Evolutionary conservation across 2,888 invertebrate species (phyloP), one percentile per base, ranked within the genome.

Genomic region (Nowickia ferox): DNA sequence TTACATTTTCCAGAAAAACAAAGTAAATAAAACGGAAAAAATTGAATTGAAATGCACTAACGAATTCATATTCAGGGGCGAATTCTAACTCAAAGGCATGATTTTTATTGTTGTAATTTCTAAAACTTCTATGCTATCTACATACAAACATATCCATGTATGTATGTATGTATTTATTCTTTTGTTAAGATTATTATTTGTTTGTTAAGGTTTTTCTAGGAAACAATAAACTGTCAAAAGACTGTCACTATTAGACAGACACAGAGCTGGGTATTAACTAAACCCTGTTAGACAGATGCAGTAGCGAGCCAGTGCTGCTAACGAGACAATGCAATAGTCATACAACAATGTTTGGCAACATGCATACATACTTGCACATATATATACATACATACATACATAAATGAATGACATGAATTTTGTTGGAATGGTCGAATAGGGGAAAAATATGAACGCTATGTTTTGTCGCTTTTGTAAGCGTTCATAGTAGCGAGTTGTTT

Each of bases 151-250:
- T 30, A 30, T 30, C 6, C 6, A 30, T 30, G 30, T 30, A 30
- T 1, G 2, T 22, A 22, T 22, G 22, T 22, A 22, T 2, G 22
- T 22, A 22, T 22, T 55, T 61, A 75, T 30, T 59, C 74, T 66
- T 30, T 65, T 66, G 17, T 74, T 57, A 11, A 59, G 15, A 30
- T n/a, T 38, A 53, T 40, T 53, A 38, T 59, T 40, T 75, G 40
- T 19, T 59, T 59, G 59, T 13, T 46, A 48, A 46, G 82, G 76
- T 76, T 86, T 83, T 76, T 86, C 76, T 76, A 77, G 71, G 61
- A 78, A 85, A 85, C 75, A 85, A 85, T 74, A 82, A 82, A 86
- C 85, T 82, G 85, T 86, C 85, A 85, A 85, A 82, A 75, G 82
- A 65, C 85, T 86, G 78, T 71, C 74, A 74, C 82, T 57, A 77